These are phyloP conservation scores for Bambusicola thoracicus DNA, from an alignment of 2,113 vertebrate genomes.

Conservation along the genomic window DNA sequence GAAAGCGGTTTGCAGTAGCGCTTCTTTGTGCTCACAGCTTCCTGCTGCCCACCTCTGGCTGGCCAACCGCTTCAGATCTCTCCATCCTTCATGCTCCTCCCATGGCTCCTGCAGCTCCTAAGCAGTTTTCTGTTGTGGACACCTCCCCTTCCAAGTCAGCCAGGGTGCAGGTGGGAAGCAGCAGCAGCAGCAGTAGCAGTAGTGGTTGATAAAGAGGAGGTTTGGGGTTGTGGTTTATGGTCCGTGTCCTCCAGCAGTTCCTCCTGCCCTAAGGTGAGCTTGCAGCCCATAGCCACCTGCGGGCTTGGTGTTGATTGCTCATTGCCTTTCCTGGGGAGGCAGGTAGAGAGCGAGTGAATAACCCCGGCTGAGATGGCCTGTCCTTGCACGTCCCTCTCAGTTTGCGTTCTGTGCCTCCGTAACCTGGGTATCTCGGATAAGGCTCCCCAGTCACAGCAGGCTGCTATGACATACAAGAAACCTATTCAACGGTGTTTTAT, in stretches of 20 bases:
- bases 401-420: background rate
- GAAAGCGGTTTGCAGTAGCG: background rate
- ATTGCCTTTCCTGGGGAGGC: background rate
- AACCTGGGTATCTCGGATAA: background rate
- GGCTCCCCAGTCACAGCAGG: background rate
- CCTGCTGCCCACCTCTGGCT: background rate
- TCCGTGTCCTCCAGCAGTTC: no score
- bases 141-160: fast-evolving
- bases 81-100: background rate
- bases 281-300: fast-evolving
- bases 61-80: background rate
- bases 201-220: background rate
- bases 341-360: background rate
- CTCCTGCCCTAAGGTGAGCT: background rate
- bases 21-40: background rate
- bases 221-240: background rate
- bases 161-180: fast-evolving
- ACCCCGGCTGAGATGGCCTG: fast-evolving
- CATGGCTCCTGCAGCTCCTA: background rate
- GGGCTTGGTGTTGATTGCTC: background rate
- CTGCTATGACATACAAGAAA: background rate
- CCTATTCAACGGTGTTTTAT: background rate
- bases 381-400: background rate
- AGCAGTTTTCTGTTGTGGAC: background rate
- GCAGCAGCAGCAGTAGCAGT: background rate